Evolutionary conservation across 2,888 invertebrate genomes (phyloP).

Genomic region (Scaptomyza tumidula): DNA sequence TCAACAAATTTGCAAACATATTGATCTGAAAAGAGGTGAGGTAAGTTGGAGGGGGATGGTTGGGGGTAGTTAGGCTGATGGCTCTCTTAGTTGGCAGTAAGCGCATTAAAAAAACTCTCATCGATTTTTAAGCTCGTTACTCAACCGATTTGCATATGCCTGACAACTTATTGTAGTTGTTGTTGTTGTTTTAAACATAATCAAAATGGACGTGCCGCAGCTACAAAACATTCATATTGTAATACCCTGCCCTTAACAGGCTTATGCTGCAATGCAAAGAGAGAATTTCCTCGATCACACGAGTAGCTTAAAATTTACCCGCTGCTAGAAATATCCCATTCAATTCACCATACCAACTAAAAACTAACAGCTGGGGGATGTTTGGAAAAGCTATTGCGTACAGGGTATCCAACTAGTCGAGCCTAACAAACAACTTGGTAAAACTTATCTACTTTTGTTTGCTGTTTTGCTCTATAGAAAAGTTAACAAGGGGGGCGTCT

Average conservation of each 20-base stretch:
- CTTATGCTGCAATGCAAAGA: neutral
- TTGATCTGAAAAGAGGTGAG: neutral
- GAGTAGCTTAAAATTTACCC: too few species aligned
- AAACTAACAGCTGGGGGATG: neutral
- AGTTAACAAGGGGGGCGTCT: neutral
- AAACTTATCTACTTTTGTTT: constrained; percentile 21
- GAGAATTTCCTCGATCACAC: neutral
- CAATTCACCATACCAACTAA: neutral
- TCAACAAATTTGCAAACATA: constrained; percentile 7
- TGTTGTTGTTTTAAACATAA: constrained; percentile 16
- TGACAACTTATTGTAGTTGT: neutral
- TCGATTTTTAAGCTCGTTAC: constrained; percentile 41
- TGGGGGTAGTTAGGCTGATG: neutral
- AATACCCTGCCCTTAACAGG: constrained; percentile 1
- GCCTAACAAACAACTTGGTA: neutral
- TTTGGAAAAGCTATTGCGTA: neutral
- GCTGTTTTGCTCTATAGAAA: constrained; percentile 29
- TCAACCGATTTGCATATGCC: constrained; percentile 38
- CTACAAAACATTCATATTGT: constrained; percentile 5
- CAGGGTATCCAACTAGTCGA: constrained; percentile 7
- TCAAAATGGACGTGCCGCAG: constrained; percentile 46
- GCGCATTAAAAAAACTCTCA: constrained; percentile 40
- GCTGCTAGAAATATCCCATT: neutral
- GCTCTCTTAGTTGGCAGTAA: constrained; percentile 19
- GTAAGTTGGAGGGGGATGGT: neutral